Base-by-base conservation (phyloP, 2,797 vertebrate species). In the Sebastes alutus region DNA sequence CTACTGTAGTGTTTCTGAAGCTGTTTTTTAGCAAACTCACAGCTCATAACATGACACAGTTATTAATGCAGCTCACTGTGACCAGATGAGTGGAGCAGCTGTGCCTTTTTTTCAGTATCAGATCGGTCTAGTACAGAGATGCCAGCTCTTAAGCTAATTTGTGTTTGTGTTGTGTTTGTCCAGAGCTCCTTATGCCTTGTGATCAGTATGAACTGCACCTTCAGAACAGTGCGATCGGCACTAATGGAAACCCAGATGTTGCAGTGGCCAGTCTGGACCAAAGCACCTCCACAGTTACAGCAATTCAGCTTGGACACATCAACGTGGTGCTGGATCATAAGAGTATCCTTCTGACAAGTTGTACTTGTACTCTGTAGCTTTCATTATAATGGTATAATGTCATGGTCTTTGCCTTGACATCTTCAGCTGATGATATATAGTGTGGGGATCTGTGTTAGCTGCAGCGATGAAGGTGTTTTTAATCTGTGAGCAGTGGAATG, bases 161-260 rank as follows among this genome's bases (percentile, higher is more conserved):
- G 18, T 74, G 23, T 68, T 62, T 78, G 18, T 72, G 35, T 67
- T 71, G 7, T 75, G 23, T 76, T 62, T 79, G 30, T 82, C 2
- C 95, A 99, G 99, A 98, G 70, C 93, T 99, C 61, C 78, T 82
- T 0, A 99, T 99, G 99, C 98, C 98, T 0, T 99, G 97, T 4
- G 98, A 99, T 54, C 98, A 99, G 90, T 99, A 99, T 1, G 95
- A 97, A 66, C 95, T 99, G 61, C 96, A 97, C 89, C 97, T 99
- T 35, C 96, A 97, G 90, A 97, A 97, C 93, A 92, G 93, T 55
- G 32, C 95, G 25, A 84, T 92, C 0, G 84, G 86, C 46, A 85
- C 93, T 0, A 83, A 94, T 52, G 97, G 96, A 87, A 92, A 96
- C 80, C 49, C 80, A 0, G 72, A 92, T 0, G 30, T 77, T 68